Conservation (phyloP, 2,113 vertebrate genomes). For the Rhinoderma darwinii region DNA sequence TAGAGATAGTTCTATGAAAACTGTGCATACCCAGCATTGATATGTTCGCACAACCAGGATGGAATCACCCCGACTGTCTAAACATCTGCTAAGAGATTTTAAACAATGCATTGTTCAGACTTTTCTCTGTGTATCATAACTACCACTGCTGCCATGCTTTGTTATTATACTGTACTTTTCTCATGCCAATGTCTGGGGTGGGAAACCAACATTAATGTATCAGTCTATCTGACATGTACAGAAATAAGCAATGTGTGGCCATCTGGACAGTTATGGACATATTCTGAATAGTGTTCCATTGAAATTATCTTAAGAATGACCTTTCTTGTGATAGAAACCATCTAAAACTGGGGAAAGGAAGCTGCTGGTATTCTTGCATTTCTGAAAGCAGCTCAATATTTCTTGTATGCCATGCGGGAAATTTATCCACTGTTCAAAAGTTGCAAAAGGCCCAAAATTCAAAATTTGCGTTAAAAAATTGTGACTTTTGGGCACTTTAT, state of each 20-base stretch:
- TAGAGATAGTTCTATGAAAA: background rate
- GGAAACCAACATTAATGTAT: constrained; percentile 25
- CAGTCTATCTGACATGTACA: background rate
- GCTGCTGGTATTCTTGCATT: background rate
- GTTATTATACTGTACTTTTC: constrained; percentile 15
- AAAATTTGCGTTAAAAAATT: too few relatives aligned
- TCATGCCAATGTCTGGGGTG: background rate
- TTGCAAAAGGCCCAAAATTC: too few relatives aligned
- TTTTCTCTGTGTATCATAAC: constrained; percentile 32
- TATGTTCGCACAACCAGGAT: constrained; percentile 1
- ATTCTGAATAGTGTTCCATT: background rate
- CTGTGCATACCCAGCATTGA: constrained; percentile 22
- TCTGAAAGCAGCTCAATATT: background rate
- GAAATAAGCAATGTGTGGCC: background rate
- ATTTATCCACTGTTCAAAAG: background rate
- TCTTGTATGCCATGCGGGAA: background rate
- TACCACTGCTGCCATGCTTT: constrained; percentile 7
- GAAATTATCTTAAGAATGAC: constrained; percentile 13
- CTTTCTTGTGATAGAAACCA: background rate
- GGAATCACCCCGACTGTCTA: constrained; percentile 34
- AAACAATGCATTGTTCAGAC: constrained; percentile 36
- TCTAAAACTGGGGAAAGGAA: background rate
- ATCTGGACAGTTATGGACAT: background rate
- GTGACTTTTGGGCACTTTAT: too few relatives aligned
- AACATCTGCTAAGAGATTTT: constrained; percentile 48